Base-by-base conservation (phyloP, 2,797 vertebrate genomes). In the Vipera ursinii region DNA sequence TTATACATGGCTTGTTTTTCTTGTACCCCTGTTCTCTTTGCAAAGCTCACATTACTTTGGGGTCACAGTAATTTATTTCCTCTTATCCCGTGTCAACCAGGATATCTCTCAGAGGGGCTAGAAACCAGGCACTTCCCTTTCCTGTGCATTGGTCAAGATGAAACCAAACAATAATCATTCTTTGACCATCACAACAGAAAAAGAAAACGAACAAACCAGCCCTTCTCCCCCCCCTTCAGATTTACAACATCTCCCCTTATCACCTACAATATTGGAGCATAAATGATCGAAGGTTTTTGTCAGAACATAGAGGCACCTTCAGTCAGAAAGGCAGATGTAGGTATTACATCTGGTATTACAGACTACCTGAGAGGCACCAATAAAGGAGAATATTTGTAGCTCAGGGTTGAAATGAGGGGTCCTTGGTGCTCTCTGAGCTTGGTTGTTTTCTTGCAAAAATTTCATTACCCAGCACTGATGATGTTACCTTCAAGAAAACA, bases 101-200 rank as follows among this genome's bases (percentile, higher is more conserved):
- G 0, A 0, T 5, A 32, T 94, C 28, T 91, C 24, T 95, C 93
- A 94, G 92, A 96, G 90, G 57, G 94, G 90, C 86, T 92, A 92
- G 94, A 95, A 96, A 93, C 95, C 92, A 92, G 89, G 87, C 73
- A 94, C 0, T 60, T 96, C 94, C 94, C 90, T 96, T 97, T 97
- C 96, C 96, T 96, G 96, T 95, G 24, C 90, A 96, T 87, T 88
- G n/a, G 63, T 65, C 0, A 91, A 97, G 95, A 96, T 91, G 96
- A 96, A 96, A 95, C 1, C 85, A 91, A 93, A 86, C 92, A 95
- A 6, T 9, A 90, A 95, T 94, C 94, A 96, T 94, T 87, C 57
- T 20, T 92, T 89, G 63, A 63, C 93, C 65, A 63, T 96, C 96
- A 96, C 89, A 82, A 48, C 38, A 48, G 22, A 82, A 82, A 48